Conservation (phyloP, 2,888 invertebrate species). For the Tupiocoris notatus region DNA sequence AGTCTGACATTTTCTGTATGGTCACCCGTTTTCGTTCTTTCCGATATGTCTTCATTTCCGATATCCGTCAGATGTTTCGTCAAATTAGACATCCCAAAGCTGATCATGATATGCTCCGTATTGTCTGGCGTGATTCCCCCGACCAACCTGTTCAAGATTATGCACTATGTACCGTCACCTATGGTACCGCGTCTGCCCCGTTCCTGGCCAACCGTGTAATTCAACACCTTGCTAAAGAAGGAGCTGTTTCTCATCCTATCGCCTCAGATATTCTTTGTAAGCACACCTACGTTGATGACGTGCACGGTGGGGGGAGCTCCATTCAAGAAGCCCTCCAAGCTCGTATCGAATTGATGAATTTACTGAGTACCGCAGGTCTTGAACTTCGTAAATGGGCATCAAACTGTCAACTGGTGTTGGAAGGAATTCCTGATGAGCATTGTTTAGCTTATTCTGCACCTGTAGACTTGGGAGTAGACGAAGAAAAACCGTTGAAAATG, state of each 20-base stretch:
- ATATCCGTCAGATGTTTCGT: not conserved
- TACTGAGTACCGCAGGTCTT: not conserved
- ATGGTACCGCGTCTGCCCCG: conserved; percentile 2
- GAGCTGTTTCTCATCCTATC: not conserved
- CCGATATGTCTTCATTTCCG: conserved; percentile 2
- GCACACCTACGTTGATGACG: conserved; percentile 1
- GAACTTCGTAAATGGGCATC: conserved; percentile 7
- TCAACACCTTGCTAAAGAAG: not conserved
- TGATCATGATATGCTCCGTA: not conserved
- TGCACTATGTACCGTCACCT: conserved; percentile 2
- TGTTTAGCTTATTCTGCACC: not conserved
- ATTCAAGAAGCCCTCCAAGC: not conserved
- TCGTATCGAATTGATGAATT: not conserved
- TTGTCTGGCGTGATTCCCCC: not conserved
- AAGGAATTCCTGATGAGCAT: not conserved
- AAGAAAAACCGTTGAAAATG: conserved; percentile 9
- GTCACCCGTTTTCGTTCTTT: not conserved
- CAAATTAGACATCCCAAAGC: not conserved
- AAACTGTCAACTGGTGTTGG: not conserved
- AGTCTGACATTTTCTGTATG: not conserved
- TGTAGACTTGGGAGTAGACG: not conserved
- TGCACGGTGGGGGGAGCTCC: not conserved
- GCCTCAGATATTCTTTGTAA: not conserved
- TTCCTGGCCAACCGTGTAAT: conserved; percentile 8
- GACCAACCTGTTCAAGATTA: not conserved